Conservation (phyloP, 2,113 vertebrate genomes). For the Prionailurus bengalensis region DNA sequence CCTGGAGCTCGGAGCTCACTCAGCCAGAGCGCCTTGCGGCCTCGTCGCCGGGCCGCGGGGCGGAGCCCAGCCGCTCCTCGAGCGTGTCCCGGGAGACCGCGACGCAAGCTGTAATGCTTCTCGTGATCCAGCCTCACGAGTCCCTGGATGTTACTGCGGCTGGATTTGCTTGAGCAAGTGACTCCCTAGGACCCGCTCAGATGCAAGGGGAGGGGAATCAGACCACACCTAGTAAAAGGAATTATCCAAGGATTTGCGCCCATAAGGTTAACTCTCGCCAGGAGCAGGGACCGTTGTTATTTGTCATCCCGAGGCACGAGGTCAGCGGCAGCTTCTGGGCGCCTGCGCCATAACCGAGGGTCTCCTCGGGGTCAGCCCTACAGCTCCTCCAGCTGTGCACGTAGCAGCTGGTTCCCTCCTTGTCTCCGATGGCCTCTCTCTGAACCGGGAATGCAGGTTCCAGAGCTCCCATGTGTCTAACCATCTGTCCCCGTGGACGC, state of each 20-base stretch:
- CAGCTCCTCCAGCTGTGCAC: not conserved
- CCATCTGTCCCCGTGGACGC: not conserved
- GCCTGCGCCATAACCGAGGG: not conserved
- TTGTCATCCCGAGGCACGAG: not conserved
- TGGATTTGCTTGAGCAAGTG: not conserved
- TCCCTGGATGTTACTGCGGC: no score
- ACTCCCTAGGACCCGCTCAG: not conserved
- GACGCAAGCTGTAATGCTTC: not conserved
- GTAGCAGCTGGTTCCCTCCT: not conserved
- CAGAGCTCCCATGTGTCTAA: not conserved
- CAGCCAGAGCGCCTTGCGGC: not conserved
- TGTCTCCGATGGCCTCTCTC: not conserved
- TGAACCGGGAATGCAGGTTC: constrained; percentile 9
- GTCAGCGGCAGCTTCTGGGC: not conserved
- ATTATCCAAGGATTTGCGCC: not conserved
- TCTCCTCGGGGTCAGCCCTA: not conserved
- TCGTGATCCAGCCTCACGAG: not conserved
- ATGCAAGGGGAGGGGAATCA: not conserved
- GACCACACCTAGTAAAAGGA: not conserved
- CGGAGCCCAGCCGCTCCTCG: not conserved
- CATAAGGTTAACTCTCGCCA: fast-evolving
- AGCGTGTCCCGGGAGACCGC: not conserved
- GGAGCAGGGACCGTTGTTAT: not conserved
- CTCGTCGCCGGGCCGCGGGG: not conserved
- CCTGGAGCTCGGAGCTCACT: not conserved